Percentiles rank a stretch among this genome's conserved stretches.
phyloP scores from a whole-genome alignment of 2,888 invertebrate species.

The Oithona nana region DNA sequence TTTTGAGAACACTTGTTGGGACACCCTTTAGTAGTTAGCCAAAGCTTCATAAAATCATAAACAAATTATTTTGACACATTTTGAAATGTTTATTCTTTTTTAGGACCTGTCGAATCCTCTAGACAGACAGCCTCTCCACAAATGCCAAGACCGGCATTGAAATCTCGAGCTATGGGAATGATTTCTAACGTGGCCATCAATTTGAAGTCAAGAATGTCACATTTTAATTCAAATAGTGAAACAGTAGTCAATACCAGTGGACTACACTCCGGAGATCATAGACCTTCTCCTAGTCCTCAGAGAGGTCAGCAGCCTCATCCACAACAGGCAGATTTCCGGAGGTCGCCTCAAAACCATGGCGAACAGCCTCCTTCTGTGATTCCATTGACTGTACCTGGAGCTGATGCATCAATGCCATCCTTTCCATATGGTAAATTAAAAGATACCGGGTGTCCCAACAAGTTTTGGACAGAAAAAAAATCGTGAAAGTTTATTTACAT shows the following conservation, averaged over 20 bases:
- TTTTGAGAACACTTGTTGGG: too few relatives aligned
- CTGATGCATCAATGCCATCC: not conserved
- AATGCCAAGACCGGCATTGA: not conserved
- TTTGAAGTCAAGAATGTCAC: not conserved
- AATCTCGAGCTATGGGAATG: not conserved
- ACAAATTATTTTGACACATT: too few relatives aligned
- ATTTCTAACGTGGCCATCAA: not conserved
- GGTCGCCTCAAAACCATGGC: not conserved
- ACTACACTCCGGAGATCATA: not conserved
- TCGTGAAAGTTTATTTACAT: too few relatives aligned
- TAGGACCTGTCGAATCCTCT: too few relatives aligned
- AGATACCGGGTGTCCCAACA: too few relatives aligned
- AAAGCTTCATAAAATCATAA: too few relatives aligned
- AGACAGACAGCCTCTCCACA: not conserved
- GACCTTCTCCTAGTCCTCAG: not conserved
- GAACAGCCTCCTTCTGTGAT: not conserved
- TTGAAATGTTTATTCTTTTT: too few relatives aligned
- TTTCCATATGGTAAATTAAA: not conserved
- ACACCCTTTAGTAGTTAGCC: too few relatives aligned
- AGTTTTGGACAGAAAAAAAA: too few relatives aligned
- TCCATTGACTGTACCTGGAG: conserved; percentile 11
- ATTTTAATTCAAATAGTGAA: not conserved
- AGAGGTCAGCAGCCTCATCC: too few relatives aligned
- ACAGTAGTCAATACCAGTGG: too few relatives aligned
- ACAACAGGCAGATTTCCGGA: too few relatives aligned